A percentile compares a stretch with the other conserved stretches of the same genome.
phyloP scores from a whole-genome alignment of 2,113 vertebrate genomes.

The Phyllostomus hastatus region DNA sequence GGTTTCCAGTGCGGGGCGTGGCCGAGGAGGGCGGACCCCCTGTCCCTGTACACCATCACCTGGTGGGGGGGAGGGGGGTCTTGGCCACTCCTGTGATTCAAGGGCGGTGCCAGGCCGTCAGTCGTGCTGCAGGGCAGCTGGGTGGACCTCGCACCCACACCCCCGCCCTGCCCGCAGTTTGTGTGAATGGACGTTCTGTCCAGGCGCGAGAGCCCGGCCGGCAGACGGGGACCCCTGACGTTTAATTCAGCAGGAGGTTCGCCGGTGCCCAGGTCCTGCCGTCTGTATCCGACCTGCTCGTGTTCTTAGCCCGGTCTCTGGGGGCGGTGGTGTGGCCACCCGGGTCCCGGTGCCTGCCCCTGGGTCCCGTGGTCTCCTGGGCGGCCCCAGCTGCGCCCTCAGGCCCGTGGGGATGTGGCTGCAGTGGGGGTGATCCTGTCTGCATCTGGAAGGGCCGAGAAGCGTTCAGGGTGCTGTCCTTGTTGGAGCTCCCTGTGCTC shows the following conservation, averaged over 20 bases:
- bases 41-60: background rate
- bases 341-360: background rate
- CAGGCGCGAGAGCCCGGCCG: background rate
- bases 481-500: too few species aligned
- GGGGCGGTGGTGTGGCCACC: accelerated
- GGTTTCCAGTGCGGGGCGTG: background rate
- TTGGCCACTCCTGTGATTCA: background rate
- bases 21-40: background rate
- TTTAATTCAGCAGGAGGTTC: background rate
- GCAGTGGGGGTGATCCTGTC: background rate
- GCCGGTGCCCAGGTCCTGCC: background rate
- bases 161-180: background rate
- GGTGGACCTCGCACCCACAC: background rate
- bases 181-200: background rate
- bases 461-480: accelerated
- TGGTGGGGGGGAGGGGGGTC: accelerated
- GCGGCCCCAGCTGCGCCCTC: background rate
- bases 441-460: background rate
- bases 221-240: accelerated
- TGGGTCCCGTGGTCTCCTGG: accelerated
- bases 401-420: background rate
- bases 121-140: background rate
- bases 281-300: accelerated
- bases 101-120: accelerated
- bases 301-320: accelerated